Percentiles rank a stretch among this genome's conserved stretches.
These are phyloP conservation scores for Toxotes jaculatrix DNA, from an alignment of 2,113 vertebrate genomes.

Conservation along the genomic window DNA sequence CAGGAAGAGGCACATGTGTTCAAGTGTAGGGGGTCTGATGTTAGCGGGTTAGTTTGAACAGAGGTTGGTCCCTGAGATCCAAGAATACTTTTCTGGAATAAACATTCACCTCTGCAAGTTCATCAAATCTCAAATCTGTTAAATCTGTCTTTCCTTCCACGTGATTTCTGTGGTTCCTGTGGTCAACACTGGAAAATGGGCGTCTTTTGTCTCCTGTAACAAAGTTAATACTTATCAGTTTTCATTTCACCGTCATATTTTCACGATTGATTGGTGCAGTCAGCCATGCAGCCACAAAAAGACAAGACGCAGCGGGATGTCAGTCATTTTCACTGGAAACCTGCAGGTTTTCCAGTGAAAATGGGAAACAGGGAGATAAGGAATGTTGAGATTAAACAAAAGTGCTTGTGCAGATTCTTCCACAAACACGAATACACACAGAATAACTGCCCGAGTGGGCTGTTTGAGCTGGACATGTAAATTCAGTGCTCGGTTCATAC, in stretches of 20 bases:
- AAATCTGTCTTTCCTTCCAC: background rate
- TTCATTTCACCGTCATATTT: no score
- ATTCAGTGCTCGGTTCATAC: background rate
- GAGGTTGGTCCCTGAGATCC: background rate
- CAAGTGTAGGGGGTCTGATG: background rate
- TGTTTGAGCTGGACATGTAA: background rate
- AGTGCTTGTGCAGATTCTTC: no score
- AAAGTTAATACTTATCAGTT: background rate
- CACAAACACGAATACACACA: no score
- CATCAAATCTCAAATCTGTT: background rate
- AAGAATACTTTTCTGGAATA: background rate
- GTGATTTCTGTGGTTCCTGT: background rate
- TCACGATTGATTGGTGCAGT: no score
- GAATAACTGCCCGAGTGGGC: no score
- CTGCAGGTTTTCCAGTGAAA: no score
- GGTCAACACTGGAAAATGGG: background rate
- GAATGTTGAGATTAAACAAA: no score
- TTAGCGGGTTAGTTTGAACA: conserved; percentile 13
- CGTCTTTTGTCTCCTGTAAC: background rate
- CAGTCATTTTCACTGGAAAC: no score
- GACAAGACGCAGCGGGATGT: no score
- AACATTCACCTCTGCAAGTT: background rate
- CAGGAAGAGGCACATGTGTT: background rate
- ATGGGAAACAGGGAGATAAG: no score
- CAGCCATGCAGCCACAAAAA: no score